A percentile compares a stretch with the other conserved stretches of the same genome.
These are phyloP conservation scores for Megalopta genalis DNA, from an alignment of 1,140 invertebrate species.

Conservation along the genomic window DNA sequence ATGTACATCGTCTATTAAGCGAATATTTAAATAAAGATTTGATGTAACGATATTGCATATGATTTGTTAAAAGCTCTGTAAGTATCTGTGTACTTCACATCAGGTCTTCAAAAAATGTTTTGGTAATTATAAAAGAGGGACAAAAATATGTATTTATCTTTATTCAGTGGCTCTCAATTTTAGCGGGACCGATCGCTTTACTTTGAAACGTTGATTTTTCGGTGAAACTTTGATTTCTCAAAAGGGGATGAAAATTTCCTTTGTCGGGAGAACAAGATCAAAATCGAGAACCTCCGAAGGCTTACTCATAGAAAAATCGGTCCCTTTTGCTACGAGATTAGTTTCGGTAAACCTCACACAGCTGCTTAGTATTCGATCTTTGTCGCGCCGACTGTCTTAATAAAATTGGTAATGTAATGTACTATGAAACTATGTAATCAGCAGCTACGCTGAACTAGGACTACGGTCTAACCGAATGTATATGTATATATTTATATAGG, in stretches of 20 bases:
- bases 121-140: not conserved
- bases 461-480: no score
- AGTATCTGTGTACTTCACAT: not conserved
- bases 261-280: no score
- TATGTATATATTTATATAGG: no score
- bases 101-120: not conserved
- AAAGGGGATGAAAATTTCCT: no score
- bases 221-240: no score
- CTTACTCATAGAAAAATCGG: not conserved
- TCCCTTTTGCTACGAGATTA: conserved; percentile 15
- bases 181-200: not conserved
- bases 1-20: conserved; percentile 32
- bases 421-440: not conserved
- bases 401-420: not conserved
- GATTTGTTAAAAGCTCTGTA: not conserved
- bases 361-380: conserved; percentile 1
- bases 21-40: conserved; percentile 22
- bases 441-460: no score
- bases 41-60: not conserved
- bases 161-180: not conserved
- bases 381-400: not conserved
- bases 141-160: no score
- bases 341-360: not conserved
- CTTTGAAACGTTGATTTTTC: no score
- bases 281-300: no score